phyloP scores from a whole-genome alignment of 2,113 vertebrate species.

The Actenoides hombroni region DNA sequence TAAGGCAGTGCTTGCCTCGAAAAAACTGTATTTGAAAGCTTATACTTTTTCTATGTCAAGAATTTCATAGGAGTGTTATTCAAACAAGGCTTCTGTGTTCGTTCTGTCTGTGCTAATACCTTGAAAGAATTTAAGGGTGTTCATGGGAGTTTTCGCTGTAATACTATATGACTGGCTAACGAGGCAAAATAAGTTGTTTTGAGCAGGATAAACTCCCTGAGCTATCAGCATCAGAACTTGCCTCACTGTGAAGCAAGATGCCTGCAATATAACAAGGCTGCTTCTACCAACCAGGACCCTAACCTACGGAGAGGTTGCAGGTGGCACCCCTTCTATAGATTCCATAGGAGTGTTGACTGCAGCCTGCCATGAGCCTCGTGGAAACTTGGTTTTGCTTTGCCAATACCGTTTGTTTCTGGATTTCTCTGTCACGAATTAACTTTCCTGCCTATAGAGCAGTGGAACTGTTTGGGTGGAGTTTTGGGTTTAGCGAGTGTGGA shows the following conservation, averaged over 20 bases:
- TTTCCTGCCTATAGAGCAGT: background rate
- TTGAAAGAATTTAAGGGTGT: conserved; percentile 18
- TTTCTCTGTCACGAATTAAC: background rate
- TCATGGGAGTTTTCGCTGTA: background rate
- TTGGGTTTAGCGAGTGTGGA: background rate
- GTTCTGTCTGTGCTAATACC: conserved; percentile 26
- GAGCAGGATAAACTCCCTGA: background rate
- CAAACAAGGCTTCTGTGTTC: conserved; percentile 41
- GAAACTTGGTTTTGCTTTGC: background rate
- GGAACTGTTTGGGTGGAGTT: background rate
- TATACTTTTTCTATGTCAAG: background rate
- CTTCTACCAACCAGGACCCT: background rate
- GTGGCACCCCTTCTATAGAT: background rate
- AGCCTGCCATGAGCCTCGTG: background rate
- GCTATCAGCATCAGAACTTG: background rate
- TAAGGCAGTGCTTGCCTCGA: background rate
- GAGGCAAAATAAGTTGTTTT: background rate
- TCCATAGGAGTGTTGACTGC: background rate
- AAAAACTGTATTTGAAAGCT: background rate
- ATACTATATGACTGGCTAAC: background rate
- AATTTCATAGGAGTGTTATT: background rate
- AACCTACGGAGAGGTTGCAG: background rate
- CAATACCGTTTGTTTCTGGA: background rate
- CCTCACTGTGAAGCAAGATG: background rate
- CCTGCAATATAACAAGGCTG: background rate